A percentile compares a stretch with the other conserved stretches of the same genome.
Evolutionary conservation across 2,113 vertebrate genomes (phyloP).

Genomic region (Phyllostomus hastatus): DNA sequence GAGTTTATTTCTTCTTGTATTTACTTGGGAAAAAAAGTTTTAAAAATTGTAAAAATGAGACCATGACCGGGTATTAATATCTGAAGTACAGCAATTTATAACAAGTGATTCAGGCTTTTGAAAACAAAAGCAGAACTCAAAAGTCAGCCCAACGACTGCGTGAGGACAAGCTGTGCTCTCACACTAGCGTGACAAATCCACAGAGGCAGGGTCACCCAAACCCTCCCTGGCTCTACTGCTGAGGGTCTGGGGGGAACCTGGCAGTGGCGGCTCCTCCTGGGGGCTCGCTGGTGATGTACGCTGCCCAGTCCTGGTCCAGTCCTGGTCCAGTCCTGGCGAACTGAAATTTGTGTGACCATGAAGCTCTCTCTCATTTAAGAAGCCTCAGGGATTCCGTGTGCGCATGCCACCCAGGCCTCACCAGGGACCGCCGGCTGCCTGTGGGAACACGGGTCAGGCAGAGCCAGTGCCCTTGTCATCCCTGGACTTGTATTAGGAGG

Average conservation of each 20-base stretch:
- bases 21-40: neutral
- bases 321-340: neutral
- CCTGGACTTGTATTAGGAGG: neutral
- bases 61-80: neutral
- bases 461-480: neutral
- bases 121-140: neutral
- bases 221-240: neutral
- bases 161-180: neutral
- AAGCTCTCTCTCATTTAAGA: neutral
- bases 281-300: neutral
- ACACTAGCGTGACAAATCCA: neutral
- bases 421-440: accelerated
- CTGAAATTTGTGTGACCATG: neutral
- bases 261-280: neutral
- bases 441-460: accelerated
- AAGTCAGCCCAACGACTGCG: neutral
- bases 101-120: neutral
- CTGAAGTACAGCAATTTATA: neutral
- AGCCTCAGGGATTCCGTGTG: too few species aligned
- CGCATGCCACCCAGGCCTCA: too few species aligned
- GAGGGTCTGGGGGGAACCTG: neutral
- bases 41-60: neutral
- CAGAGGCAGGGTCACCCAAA: neutral
- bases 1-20: conserved; percentile 14
- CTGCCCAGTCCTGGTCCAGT: neutral